Percentiles rank a stretch among this genome's conserved stretches.
Evolutionary conservation across 2,113 vertebrate species (phyloP).

Genomic region (Crocuta crocuta): DNA sequence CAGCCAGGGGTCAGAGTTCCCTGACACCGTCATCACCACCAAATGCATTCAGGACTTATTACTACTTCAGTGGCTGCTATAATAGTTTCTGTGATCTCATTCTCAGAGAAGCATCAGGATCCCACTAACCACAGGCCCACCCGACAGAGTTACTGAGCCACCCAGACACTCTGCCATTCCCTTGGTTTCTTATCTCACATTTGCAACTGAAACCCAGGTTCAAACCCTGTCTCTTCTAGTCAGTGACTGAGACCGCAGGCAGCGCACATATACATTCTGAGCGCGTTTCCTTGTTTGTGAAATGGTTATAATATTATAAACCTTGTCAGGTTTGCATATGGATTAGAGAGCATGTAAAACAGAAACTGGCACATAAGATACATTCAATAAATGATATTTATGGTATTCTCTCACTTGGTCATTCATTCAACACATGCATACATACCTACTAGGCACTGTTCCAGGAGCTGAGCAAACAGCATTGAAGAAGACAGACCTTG

Average conservation of each 20-base stretch:
- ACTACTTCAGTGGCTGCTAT: neutral
- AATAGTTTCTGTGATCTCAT: neutral
- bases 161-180: neutral
- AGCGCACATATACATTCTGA: neutral
- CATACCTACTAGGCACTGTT: neutral
- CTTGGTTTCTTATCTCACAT: neutral
- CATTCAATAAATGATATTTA: neutral
- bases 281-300: neutral
- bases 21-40: neutral
- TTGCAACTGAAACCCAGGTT: neutral
- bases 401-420: neutral
- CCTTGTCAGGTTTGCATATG: neutral
- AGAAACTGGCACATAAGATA: neutral
- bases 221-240: neutral
- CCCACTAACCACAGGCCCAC: no score
- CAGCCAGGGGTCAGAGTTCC: neutral
- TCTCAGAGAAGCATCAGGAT: neutral
- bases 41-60: neutral
- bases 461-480: neutral
- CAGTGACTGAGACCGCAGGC: neutral
- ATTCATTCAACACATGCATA: neutral
- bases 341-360: neutral
- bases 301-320: neutral
- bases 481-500: neutral
- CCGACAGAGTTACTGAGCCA: neutral